Evolutionary conservation across 2,888 invertebrate species (phyloP).

Genomic region (Trichopria drosophilae): DNA sequence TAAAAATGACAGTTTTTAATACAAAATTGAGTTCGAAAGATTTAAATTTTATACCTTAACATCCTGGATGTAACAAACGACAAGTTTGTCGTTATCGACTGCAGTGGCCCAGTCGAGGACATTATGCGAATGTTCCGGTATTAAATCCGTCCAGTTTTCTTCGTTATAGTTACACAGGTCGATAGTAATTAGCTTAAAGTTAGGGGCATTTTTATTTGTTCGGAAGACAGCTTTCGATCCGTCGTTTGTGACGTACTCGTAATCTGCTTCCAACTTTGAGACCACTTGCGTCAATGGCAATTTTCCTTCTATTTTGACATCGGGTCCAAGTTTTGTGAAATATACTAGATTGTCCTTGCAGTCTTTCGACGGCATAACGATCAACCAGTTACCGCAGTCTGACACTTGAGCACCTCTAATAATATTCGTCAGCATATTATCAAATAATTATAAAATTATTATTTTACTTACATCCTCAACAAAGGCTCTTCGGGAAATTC

Average conservation of each 20-base stretch:
- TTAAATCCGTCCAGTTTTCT: slow-evolving; percentile 80
- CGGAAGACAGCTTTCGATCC: slow-evolving; percentile 81
- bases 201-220: slow-evolving; percentile 92
- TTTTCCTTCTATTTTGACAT: slow-evolving; percentile 66
- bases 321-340: slow-evolving; percentile 75
- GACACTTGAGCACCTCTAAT: slow-evolving; percentile 81
- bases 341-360: slow-evolving; percentile 90
- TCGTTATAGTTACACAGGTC: slow-evolving; percentile 73
- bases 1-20: slow-evolving; percentile 34
- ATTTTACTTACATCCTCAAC: slow-evolving; percentile 81
- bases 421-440: slow-evolving; percentile 25
- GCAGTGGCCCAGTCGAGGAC: slow-evolving; percentile 89
- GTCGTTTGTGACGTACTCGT: slow-evolving; percentile 91
- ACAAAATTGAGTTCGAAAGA: background rate
- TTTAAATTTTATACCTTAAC: slow-evolving; percentile 73
- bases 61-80: slow-evolving; percentile 88
- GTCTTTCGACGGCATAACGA: slow-evolving; percentile 81
- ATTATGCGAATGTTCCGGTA: slow-evolving; percentile 81
- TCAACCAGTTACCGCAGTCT: slow-evolving; percentile 88
- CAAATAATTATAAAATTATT: background rate
- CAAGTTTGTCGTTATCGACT: slow-evolving; percentile 82
- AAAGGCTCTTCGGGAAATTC: slow-evolving; percentile 90
- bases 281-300: slow-evolving; percentile 79
- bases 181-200: slow-evolving; percentile 84
- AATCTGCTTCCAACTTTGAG: slow-evolving; percentile 89